Conservation (phyloP, 1,140 invertebrate species). For the Ctenoplectra terminalis region DNA sequence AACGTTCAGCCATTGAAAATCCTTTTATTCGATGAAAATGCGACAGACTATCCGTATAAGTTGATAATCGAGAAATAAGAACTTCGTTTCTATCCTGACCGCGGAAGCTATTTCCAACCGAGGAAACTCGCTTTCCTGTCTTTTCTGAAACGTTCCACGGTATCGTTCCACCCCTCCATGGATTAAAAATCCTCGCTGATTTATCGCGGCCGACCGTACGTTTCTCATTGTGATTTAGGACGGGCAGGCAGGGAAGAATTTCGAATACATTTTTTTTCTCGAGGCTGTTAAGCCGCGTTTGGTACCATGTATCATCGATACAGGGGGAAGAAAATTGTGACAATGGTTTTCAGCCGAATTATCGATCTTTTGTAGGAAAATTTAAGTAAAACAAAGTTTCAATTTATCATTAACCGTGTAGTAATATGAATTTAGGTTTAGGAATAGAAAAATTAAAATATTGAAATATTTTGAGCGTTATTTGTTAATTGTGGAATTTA, state of each 20-base stretch:
- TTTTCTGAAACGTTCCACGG: background rate
- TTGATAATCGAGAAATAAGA: background rate
- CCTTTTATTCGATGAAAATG: background rate
- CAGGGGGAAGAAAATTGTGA: background rate
- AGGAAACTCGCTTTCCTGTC: slow-evolving; percentile 1
- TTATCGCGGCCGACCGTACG: slow-evolving; percentile 48
- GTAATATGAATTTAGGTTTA: no score
- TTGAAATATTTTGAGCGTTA: no score
- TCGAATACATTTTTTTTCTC: background rate
- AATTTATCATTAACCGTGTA: no score
- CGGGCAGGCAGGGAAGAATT: background rate
- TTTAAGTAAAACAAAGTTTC: background rate
- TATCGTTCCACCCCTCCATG: slow-evolving; percentile 1
- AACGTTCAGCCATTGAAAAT: background rate
- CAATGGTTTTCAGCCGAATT: background rate
- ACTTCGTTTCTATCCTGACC: background rate
- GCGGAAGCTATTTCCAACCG: background rate
- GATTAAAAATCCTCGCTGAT: slow-evolving; percentile 60
- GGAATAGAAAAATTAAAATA: no score
- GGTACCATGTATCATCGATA: slow-evolving; percentile 2
- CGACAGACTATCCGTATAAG: slow-evolving; percentile 28
- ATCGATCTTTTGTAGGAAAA: background rate
- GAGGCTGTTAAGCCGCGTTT: background rate
- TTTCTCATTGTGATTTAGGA: slow-evolving; percentile 57
- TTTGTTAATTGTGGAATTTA: no score